Conservation (phyloP, 2,888 invertebrate species). For the Xylophagus ater region DNA sequence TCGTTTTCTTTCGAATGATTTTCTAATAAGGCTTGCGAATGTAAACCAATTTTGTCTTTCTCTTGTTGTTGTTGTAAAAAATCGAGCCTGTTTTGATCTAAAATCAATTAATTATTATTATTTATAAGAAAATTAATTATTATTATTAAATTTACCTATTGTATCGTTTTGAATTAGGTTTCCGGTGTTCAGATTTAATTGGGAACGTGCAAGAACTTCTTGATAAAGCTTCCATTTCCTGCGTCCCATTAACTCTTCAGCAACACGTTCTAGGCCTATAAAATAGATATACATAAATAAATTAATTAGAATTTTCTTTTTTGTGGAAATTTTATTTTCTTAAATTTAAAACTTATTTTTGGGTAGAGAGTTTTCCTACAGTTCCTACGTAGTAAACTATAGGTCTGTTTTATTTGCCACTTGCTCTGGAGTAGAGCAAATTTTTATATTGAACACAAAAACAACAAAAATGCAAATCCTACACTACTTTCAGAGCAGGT, state of each 20-base stretch:
- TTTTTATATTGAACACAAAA: too few species aligned
- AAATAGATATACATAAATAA: slow-evolving; percentile 25
- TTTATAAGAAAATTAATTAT: not conserved
- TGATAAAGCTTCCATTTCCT: slow-evolving; percentile 93
- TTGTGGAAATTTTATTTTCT: too few species aligned
- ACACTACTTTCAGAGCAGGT: too few species aligned
- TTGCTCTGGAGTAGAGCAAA: too few species aligned
- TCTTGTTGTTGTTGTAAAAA: slow-evolving; percentile 12
- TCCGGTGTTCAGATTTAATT: slow-evolving; percentile 28
- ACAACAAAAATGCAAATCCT: too few species aligned
- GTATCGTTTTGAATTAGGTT: slow-evolving; percentile 20
- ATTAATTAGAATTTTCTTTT: too few species aligned
- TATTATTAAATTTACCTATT: slow-evolving; percentile 16
- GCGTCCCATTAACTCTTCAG: slow-evolving; percentile 94
- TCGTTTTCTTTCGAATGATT: slow-evolving; percentile 17
- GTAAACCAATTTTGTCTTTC: slow-evolving; percentile 11
- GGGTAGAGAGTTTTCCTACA: too few species aligned
- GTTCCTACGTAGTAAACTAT: too few species aligned
- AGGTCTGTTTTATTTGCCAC: too few species aligned
- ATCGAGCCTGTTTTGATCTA: slow-evolving; percentile 16
- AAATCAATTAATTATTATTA: not conserved
- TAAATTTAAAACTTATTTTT: too few species aligned
- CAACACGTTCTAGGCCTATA: slow-evolving; percentile 88
- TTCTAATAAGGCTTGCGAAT: slow-evolving; percentile 14
- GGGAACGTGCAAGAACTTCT: slow-evolving; percentile 55